Base-by-base conservation (phyloP, 1,140 invertebrate species). In the Calephelis nemesis region DNA sequence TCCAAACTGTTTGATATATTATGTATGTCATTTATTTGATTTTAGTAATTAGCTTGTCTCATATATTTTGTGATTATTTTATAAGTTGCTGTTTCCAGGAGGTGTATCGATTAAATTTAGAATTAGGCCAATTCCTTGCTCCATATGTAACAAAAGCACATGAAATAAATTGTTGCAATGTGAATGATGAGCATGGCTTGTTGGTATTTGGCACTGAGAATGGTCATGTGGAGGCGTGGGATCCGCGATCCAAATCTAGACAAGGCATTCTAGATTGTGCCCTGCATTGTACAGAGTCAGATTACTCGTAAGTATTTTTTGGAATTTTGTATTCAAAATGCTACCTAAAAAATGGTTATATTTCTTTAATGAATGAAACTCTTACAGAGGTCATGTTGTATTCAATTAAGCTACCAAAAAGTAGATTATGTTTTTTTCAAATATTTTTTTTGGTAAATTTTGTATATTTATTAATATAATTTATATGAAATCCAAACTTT, bases 181-280 rank as follows among this genome's bases (percentile, higher is more conserved):
- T 99, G 5, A 99, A 99, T 93, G 95, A 96, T 0, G 93, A 95
- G 47, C 98, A 99, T 94, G 94, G 98, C 77, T 92, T 99, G 47
- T 84, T 99, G 49, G 86, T 96, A 5, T 95, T 96, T 80, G 99
- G 98, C 7, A 98, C 97, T n/a, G 94, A 95, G 76, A 96, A 98
- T 87, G 98, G 98, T 0, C 95, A 94, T 82, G 94, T 99, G 5
- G 98, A 99, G 92, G 98, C 98, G 2, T 99, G 98, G 98, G 99
- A 99, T 93, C 97, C 98, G 47, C 92, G 98, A 69, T 93, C 93
- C 4, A 95, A 95, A 75, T 94, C 93, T 39, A 93, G 95, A 85
- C 96, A 96, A 73, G 96, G 95, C 42, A 93, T 94, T 45, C 87
- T 99, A 6, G 98, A 99, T 91, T 98, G 96, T 90, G 98, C 96